These are phyloP conservation scores for Melolontha melolontha DNA, from an alignment of 2,888 invertebrate genomes.

Conservation along the genomic window DNA sequence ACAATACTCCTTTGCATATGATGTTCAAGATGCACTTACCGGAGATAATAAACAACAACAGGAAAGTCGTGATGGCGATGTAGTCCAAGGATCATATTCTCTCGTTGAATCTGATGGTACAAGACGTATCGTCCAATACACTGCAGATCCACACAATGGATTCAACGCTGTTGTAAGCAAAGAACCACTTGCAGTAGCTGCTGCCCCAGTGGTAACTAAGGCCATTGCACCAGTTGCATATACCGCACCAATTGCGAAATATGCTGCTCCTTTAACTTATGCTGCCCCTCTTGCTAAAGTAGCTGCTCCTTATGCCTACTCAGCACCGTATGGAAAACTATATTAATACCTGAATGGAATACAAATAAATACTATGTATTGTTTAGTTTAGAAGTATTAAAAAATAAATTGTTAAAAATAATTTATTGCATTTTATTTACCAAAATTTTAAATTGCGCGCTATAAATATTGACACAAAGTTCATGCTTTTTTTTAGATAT, in stretches of 20 bases:
- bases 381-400: no score
- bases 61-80: slow-evolving; percentile 69
- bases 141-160: slow-evolving; percentile 70
- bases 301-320: slow-evolving; percentile 61
- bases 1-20: slow-evolving; percentile 66
- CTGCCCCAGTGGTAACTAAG: slow-evolving; percentile 55
- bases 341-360: no score
- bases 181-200: slow-evolving; percentile 66
- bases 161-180: slow-evolving; percentile 71
- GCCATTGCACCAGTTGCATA: slow-evolving; percentile 48
- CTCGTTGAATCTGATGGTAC: slow-evolving; percentile 70
- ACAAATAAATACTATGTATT: no score
- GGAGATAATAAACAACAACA: slow-evolving; percentile 70
- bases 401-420: no score
- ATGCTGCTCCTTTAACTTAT: slow-evolving; percentile 55
- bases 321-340: no score
- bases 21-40: slow-evolving; percentile 68
- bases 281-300: slow-evolving; percentile 62
- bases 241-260: slow-evolving; percentile 37
- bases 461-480: no score
- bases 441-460: no score
- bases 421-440: no score
- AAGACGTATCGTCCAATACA: slow-evolving; percentile 69
- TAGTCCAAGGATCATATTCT: slow-evolving; percentile 70
- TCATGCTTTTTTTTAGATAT: no score